phyloP scores from a whole-genome alignment of 2,888 invertebrate species.

The Ormyrus nitidulus region DNA sequence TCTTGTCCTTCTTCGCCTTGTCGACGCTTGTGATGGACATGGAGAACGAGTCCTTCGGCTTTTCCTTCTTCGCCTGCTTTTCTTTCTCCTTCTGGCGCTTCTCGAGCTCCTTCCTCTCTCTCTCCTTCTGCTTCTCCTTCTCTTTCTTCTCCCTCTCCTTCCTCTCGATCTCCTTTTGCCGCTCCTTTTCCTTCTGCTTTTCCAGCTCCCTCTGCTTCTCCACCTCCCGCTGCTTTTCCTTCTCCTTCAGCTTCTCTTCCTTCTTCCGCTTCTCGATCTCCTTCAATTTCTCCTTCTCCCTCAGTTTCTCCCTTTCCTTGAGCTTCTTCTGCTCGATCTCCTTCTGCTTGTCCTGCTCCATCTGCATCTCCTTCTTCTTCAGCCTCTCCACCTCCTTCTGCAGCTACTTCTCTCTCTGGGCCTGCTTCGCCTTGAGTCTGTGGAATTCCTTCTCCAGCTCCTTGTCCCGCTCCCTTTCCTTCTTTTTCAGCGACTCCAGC shows the following conservation, averaged over 20 bases:
- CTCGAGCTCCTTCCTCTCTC: slow-evolving; percentile 6
- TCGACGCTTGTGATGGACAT: slow-evolving; percentile 34
- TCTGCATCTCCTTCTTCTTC: slow-evolving; percentile 44
- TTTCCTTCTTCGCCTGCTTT: slow-evolving; percentile 38
- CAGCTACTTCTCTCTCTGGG: slow-evolving; percentile 45
- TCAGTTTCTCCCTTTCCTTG: slow-evolving; percentile 49
- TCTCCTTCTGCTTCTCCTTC: slow-evolving; percentile 43
- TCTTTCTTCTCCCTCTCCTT: slow-evolving; percentile 45
- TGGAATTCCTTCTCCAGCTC: slow-evolving; percentile 54
- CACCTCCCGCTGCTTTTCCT: slow-evolving; percentile 40
- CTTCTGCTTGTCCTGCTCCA: slow-evolving; percentile 48
- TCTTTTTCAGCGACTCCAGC: slow-evolving; percentile 49
- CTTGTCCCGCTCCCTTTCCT: slow-evolving; percentile 53
- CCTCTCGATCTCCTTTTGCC: slow-evolving; percentile 38
- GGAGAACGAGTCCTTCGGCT: slow-evolving; percentile 33
- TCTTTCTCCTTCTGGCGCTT: slow-evolving; percentile 28
- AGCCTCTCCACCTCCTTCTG: slow-evolving; percentile 49
- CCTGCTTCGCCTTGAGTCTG: slow-evolving; percentile 52
- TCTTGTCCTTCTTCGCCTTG: slow-evolving; percentile 54
- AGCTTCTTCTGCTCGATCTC: slow-evolving; percentile 50
- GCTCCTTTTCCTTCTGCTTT: slow-evolving; percentile 39
- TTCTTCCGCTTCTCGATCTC: slow-evolving; percentile 54
- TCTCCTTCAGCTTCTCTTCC: slow-evolving; percentile 50
- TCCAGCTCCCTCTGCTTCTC: slow-evolving; percentile 33
- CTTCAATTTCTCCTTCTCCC: slow-evolving; percentile 46